A percentile compares a stretch with the other conserved stretches of the same genome.
These are phyloP conservation scores for Trachurus trachurus DNA, from an alignment of 2,797 vertebrate species.

Conservation along the genomic window DNA sequence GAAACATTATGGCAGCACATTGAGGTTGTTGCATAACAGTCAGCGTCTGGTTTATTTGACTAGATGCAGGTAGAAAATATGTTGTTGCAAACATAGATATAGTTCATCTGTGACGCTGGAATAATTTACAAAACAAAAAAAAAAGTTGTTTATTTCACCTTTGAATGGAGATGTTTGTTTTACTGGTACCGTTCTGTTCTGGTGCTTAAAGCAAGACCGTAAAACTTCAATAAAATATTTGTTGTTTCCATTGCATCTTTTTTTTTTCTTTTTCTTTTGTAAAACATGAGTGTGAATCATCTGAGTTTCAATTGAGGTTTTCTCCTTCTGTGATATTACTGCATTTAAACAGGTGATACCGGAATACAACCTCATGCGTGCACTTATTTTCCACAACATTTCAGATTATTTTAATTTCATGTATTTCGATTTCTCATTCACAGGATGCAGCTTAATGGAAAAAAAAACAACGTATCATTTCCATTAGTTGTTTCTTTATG, in stretches of 20 bases:
- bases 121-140: neutral
- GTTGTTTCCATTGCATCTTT: neutral
- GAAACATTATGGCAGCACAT: neutral
- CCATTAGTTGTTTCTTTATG: no score
- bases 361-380: no score
- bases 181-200: slow-evolving; percentile 2
- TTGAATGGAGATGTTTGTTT: neutral
- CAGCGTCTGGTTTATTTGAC: neutral
- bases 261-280: no score
- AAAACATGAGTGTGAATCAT: no score
- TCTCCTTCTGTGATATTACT: no score
- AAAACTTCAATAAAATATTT: slow-evolving; percentile 34
- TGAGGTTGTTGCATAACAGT: neutral
- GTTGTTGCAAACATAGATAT: neutral
- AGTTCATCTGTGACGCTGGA: neutral
- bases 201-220: slow-evolving; percentile 6
- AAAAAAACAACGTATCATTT: no score
- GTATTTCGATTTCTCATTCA: no score
- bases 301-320: no score
- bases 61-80: neutral
- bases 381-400: no score
- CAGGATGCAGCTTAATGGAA: no score
- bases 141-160: slow-evolving; percentile 9
- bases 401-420: no score
- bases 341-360: no score